Evolutionary conservation across 2,888 invertebrate species (phyloP).

Genomic region (Melitaea athalia): DNA sequence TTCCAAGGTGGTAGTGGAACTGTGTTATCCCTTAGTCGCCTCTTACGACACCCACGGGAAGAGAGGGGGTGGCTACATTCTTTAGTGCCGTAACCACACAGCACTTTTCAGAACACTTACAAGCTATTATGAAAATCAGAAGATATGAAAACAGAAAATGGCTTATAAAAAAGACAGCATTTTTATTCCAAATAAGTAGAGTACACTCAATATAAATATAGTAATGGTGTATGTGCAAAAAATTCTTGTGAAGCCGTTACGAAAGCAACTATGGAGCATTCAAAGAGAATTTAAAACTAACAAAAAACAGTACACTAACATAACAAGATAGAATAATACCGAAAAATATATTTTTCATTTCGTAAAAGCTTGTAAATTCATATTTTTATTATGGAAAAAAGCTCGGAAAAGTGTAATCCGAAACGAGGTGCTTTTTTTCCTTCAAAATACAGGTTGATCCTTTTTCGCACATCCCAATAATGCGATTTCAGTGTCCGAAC

Average conservation of each 20-base stretch:
- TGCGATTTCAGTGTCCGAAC: constrained; percentile 68
- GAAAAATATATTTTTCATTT: constrained; percentile 26
- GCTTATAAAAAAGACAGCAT: too few species aligned
- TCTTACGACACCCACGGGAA: too few species aligned
- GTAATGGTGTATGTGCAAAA: constrained; percentile 4
- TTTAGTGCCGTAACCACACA: too few species aligned
- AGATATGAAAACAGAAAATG: too few species aligned
- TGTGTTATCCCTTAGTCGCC: too few species aligned
- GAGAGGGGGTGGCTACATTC: too few species aligned
- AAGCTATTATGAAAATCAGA: too few species aligned
- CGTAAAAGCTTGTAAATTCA: constrained; percentile 33
- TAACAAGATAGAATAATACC: constrained; percentile 25
- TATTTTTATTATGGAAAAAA: constrained; percentile 36
- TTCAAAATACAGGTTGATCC: constrained; percentile 57
- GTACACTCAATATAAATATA: not conserved
- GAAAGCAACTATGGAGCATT: constrained; percentile 13
- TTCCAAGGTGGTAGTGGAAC: too few species aligned
- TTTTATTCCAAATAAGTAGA: too few species aligned
- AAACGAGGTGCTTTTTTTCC: constrained; percentile 32
- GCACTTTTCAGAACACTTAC: too few species aligned
- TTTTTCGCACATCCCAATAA: constrained; percentile 60
- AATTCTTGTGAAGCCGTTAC: constrained; percentile 3
- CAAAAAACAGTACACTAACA: not conserved
- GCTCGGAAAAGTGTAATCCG: constrained; percentile 23
- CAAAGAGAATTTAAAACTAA: constrained; percentile 16